Evolutionary conservation across 2,888 invertebrate species (phyloP).

Genomic region (Nemapogon koenigi): DNA sequence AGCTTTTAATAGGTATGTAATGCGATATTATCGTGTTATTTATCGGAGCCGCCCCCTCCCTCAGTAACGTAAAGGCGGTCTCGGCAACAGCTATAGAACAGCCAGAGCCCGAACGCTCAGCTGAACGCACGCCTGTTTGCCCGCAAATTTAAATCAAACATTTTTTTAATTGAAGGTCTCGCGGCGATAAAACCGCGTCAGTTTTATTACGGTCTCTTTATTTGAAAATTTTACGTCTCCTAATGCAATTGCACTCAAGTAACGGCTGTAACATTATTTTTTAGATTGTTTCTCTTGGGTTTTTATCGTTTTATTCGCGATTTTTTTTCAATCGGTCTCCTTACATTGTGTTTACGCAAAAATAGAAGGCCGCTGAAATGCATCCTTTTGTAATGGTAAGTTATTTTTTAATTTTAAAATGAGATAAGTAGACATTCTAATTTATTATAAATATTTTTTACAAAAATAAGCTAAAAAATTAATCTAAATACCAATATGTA

Average conservation of each 20-base stretch:
- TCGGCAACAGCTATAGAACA: slow-evolving; percentile 4
- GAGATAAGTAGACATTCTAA: no score
- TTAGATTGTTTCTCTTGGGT: slow-evolving; percentile 32
- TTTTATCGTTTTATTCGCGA: slow-evolving; percentile 42
- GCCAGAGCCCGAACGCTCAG: not conserved
- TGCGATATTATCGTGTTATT: slow-evolving; percentile 45
- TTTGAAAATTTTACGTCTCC: slow-evolving; percentile 45
- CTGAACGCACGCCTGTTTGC: slow-evolving; percentile 12
- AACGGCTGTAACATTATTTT: slow-evolving; percentile 44
- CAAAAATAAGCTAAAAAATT: no score
- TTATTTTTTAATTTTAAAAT: no score
- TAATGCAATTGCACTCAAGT: slow-evolving; percentile 60
- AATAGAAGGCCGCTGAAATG: slow-evolving; percentile 26
- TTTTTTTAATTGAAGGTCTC: slow-evolving; percentile 50
- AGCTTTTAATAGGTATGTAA: slow-evolving; percentile 49
- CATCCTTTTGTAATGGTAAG: slow-evolving; percentile 36
- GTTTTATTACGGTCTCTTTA: slow-evolving; percentile 50
- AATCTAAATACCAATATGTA: no score
- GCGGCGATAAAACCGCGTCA: slow-evolving; percentile 43
- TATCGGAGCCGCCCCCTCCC: slow-evolving; percentile 38
- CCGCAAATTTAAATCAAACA: slow-evolving; percentile 45
- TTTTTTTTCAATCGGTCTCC: no score
- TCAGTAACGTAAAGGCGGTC: no score
- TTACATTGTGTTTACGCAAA: slow-evolving; percentile 49
- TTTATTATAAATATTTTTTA: no score